phyloP scores from a whole-genome alignment of 2,113 vertebrate species.

The Antechinus stuartii region DNA sequence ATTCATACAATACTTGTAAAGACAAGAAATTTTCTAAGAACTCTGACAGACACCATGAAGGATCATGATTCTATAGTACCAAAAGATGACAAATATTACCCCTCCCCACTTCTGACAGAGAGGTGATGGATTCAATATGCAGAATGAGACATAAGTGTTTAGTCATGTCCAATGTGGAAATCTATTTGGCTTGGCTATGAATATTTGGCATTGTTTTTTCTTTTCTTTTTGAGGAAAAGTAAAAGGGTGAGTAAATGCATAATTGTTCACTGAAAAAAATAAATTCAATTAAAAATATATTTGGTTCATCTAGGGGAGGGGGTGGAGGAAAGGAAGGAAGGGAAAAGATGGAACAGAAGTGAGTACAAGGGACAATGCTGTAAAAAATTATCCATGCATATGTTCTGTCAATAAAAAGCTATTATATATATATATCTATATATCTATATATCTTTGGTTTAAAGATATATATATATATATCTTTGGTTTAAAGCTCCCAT shows the following conservation, averaged over 20 bases:
- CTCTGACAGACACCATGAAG: not conserved
- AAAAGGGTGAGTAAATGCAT: not conserved
- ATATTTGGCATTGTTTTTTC: not conserved
- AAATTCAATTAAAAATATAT: not conserved
- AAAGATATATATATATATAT: not conserved
- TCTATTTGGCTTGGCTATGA: not conserved
- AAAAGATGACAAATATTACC: not conserved
- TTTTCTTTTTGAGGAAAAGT: not conserved
- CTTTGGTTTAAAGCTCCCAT: not conserved
- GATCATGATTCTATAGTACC: not conserved
- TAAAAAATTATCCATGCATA: too few species aligned
- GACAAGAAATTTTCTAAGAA: not conserved
- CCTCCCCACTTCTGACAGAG: not conserved
- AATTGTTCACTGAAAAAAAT: not conserved
- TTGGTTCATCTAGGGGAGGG: not conserved
- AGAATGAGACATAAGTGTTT: not conserved
- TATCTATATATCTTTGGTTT: not conserved
- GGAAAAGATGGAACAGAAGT: too few species aligned
- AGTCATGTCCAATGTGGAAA: not conserved
- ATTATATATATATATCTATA: too few species aligned
- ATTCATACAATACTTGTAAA: not conserved
- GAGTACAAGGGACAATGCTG: too few species aligned
- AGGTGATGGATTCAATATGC: not conserved
- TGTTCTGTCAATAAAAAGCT: too few species aligned
- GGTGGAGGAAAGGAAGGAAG: too few species aligned